Evolutionary conservation across 2,113 vertebrate species (phyloP).

Genomic region (Lepidothrix coronata): DNA sequence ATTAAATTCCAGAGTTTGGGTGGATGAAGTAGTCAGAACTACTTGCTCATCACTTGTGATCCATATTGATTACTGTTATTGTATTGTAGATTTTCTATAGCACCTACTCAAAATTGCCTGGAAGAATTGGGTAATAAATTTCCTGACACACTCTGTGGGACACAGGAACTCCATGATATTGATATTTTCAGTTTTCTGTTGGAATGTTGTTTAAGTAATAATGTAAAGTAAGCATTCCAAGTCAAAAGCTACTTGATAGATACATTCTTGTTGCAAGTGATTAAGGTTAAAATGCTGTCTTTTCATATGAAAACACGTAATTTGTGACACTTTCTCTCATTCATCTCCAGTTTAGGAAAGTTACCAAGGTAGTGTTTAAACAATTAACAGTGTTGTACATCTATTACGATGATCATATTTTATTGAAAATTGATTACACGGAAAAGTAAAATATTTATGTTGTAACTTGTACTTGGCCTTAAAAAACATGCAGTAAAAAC

Average conservation of each 20-base stretch:
- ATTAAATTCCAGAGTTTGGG: slow-evolving; percentile 2
- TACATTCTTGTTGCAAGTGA: neutral
- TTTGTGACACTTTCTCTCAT: neutral
- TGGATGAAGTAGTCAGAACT: slow-evolving; percentile 45
- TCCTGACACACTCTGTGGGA: slow-evolving; percentile 52
- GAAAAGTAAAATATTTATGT: neutral
- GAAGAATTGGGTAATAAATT: slow-evolving; percentile 55
- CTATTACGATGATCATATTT: neutral
- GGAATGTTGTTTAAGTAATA: slow-evolving; percentile 21
- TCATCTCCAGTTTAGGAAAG: neutral
- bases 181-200: slow-evolving; percentile 49
- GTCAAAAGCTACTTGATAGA: neutral
- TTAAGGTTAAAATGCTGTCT: neutral
- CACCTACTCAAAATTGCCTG: slow-evolving; percentile 54
- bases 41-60: slow-evolving; percentile 45
- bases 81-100: slow-evolving; percentile 58
- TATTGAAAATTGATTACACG: neutral
- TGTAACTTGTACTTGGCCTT: neutral
- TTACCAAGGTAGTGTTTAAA: neutral
- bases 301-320: neutral
- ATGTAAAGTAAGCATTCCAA: neutral
- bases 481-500: neutral
- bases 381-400: neutral
- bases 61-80: slow-evolving; percentile 55
- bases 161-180: slow-evolving; percentile 28